phyloP scores from a whole-genome alignment of 1,140 invertebrate species.

The Dryas iulia region DNA sequence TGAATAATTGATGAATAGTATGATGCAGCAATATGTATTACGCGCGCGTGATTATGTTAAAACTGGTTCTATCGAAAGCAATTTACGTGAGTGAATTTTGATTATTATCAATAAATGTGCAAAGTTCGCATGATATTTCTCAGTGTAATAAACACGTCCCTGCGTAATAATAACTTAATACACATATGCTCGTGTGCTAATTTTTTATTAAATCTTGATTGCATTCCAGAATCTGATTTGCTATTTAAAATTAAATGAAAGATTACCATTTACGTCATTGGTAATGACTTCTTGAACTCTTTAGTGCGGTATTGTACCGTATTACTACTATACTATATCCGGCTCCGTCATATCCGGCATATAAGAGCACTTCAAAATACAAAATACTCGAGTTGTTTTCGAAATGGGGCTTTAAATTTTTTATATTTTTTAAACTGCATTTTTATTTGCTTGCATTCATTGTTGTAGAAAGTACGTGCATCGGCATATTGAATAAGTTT shows the following conservation, averaged over 20 bases:
- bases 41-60: slow-evolving; percentile 15
- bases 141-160: slow-evolving; percentile 18
- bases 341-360: slow-evolving; percentile 62
- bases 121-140: slow-evolving; percentile 17
- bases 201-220: neutral
- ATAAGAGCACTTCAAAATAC: neutral
- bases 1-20: slow-evolving; percentile 5
- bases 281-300: slow-evolving; percentile 2
- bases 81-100: slow-evolving; percentile 32
- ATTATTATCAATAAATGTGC: slow-evolving; percentile 25
- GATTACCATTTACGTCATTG: neutral
- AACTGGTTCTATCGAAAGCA: slow-evolving; percentile 1
- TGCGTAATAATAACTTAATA: slow-evolving; percentile 7
- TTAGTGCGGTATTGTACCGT: slow-evolving; percentile 6
- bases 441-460: neutral
- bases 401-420: neutral
- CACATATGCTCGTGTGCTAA: neutral
- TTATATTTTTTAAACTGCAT: neutral
- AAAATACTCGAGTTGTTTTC: neutral
- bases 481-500: neutral
- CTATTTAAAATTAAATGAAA: neutral
- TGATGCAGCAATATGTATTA: slow-evolving; percentile 17
- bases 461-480: neutral
- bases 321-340: slow-evolving; percentile 37
- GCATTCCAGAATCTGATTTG: neutral